phyloP scores from a whole-genome alignment of 2,888 invertebrate genomes.

The Microplitis deprimator region DNA sequence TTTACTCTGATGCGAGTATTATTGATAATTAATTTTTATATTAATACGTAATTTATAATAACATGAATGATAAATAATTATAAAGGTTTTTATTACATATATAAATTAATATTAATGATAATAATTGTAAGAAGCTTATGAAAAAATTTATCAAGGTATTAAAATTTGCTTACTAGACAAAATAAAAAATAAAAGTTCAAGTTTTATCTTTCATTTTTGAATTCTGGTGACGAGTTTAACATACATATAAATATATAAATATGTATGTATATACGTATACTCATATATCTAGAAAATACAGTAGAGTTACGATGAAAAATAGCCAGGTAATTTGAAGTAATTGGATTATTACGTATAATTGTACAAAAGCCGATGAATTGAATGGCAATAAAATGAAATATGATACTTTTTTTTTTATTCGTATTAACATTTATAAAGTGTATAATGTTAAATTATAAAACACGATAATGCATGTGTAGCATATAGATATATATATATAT shows the following conservation, averaged over 20 bases:
- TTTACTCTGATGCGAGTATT: too few species aligned
- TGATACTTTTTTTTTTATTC: neutral
- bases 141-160: neutral
- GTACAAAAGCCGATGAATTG: conserved; percentile 13
- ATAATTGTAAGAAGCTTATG: neutral
- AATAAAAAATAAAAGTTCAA: conserved; percentile 59
- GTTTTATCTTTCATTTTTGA: conserved; percentile 62
- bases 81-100: neutral
- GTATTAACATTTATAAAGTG: neutral
- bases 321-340: conserved; percentile 11
- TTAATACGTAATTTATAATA: too few species aligned
- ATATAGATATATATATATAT: neutral
- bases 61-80: too few species aligned
- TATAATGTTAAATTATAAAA: conserved; percentile 21
- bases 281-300: conserved; percentile 53
- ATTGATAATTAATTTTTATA: too few species aligned
- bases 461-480: conserved; percentile 21
- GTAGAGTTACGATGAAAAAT: conserved; percentile 42
- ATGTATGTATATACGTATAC: conserved; percentile 60
- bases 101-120: neutral
- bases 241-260: conserved; percentile 61
- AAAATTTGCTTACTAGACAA: conserved; percentile 33
- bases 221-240: conserved; percentile 61
- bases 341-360: conserved; percentile 20
- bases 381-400: conserved; percentile 9